Percentiles rank a stretch among this genome's conserved stretches.
Conservation (phyloP, 2,888 invertebrate species). For the Lutraria lutraria region DNA sequence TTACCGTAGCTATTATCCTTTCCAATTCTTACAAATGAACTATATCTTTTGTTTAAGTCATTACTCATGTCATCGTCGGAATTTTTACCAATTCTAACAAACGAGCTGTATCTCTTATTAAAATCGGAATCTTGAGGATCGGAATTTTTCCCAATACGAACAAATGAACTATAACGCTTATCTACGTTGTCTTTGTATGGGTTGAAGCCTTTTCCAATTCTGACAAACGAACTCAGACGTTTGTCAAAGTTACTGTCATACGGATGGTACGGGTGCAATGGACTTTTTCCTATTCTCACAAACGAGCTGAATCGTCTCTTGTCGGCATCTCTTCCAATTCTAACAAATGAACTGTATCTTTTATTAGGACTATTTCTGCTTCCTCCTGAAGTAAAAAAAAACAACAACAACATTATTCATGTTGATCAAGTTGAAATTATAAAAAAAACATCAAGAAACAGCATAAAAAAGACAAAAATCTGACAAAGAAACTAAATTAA, state of each 20-base stretch:
- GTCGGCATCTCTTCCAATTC: constrained; percentile 63
- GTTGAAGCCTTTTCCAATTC: constrained; percentile 57
- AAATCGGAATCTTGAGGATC: not conserved
- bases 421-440: too few relatives aligned
- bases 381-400: constrained; percentile 4
- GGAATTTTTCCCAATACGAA: constrained; percentile 46
- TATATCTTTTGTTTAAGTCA: constrained; percentile 31
- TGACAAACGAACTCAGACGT: constrained; percentile 50
- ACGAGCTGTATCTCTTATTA: constrained; percentile 13
- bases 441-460: too few relatives aligned
- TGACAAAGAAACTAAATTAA: too few relatives aligned
- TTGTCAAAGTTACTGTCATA: not conserved
- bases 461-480: too few relatives aligned
- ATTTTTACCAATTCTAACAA: constrained; percentile 52
- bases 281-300: constrained; percentile 58
- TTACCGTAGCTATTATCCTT: constrained; percentile 38
- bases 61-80: not conserved
- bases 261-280: not conserved
- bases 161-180: constrained; percentile 47
- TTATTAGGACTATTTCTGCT: constrained; percentile 8
- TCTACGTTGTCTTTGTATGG: not conserved
- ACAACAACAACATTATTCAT: too few relatives aligned
- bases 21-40: constrained; percentile 62
- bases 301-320: constrained; percentile 52
- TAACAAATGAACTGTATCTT: constrained; percentile 68